Base-by-base conservation (phyloP, 1,140 invertebrate species). In the Hermetia illucens region DNA sequence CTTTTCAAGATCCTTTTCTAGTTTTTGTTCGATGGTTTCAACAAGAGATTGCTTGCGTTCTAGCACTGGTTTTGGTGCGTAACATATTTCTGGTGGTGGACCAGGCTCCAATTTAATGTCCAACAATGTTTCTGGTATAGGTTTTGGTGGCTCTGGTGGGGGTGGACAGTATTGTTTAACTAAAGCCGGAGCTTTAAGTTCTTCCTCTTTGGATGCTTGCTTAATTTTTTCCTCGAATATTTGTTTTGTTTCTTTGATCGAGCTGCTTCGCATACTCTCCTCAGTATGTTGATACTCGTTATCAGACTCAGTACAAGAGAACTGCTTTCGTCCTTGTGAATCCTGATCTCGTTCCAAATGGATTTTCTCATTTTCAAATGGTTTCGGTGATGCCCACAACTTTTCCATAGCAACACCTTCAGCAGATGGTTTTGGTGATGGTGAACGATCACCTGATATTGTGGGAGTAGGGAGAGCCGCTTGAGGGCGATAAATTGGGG, bases 381-480 rank as follows among this genome's bases (percentile, higher is more conserved):
- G 37, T 5, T 42, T 49, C 3, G 53, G 53, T 4, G 55, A 49
- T 44, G 62, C 56, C 74, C 74, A 76, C 0, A 72, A 52, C 51
- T 74, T 75, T 39, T 77, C 74, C 72, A 77, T 75, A 9, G 65
- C 62, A 35, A 75, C 42, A 3, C 58, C 71, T 49, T 76, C 72
- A 0, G 66, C 65, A 2, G 72, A 74, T 5, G 74, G 72, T 32
- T 58, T 61, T 3, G 61, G 61, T 3, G 57, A 62, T 15, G 62
- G 57, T 5, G 44, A 51, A 9, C 53, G 51, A 5, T 46, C 42
- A 22, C 50, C 43, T 29, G 46, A 50, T 20, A 49, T 50, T 1
- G 54, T 49, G 4, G 60, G 50, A 9, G 51, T 52, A 3, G 52
- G 44, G 5, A 57, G n/a, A 12, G 51, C 48, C 2, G 62, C 62